Conservation (phyloP, 2,113 vertebrate genomes). For the Apistogramma diplotaenia region DNA sequence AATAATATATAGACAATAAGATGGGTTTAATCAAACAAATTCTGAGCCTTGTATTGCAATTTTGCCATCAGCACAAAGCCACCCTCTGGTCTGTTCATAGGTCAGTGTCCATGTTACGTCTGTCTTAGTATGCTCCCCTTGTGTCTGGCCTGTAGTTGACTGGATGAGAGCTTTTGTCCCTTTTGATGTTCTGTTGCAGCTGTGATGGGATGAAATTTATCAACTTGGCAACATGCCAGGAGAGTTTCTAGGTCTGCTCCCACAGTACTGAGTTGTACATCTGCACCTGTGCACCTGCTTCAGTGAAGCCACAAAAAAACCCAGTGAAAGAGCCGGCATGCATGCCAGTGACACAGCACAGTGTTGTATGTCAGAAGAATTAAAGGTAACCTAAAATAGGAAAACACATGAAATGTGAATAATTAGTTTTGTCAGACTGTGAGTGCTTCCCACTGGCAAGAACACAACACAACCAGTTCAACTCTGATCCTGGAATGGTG, state of each 20-base stretch:
- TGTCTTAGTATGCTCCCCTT: constrained; percentile 7
- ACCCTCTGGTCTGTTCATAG: not conserved
- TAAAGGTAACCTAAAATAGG: not conserved
- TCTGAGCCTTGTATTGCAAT: not conserved
- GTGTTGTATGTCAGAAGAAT: not conserved
- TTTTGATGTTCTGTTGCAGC: constrained; percentile 45
- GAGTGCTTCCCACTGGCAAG: not conserved
- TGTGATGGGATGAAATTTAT: constrained; percentile 30
- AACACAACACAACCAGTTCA: not conserved
- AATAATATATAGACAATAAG: not conserved
- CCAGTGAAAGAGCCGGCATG: not conserved
- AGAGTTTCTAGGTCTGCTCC: constrained; percentile 21
- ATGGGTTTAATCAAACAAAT: not conserved
- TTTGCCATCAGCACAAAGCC: not conserved
- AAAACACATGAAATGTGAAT: not conserved
- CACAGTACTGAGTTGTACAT: constrained; percentile 26
- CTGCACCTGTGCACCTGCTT: constrained; percentile 55
- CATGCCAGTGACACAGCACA: not conserved
- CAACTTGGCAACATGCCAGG: constrained; percentile 39
- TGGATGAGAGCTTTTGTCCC: constrained; percentile 15
- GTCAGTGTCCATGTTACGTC: constrained; percentile 5
- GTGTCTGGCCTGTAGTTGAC: constrained; percentile 22
- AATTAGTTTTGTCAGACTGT: not conserved
- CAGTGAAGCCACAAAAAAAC: not conserved
- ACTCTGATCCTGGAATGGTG: not conserved